Evolutionary conservation across 1,140 invertebrate species (phyloP).

Genomic region (Panulirus ornatus): DNA sequence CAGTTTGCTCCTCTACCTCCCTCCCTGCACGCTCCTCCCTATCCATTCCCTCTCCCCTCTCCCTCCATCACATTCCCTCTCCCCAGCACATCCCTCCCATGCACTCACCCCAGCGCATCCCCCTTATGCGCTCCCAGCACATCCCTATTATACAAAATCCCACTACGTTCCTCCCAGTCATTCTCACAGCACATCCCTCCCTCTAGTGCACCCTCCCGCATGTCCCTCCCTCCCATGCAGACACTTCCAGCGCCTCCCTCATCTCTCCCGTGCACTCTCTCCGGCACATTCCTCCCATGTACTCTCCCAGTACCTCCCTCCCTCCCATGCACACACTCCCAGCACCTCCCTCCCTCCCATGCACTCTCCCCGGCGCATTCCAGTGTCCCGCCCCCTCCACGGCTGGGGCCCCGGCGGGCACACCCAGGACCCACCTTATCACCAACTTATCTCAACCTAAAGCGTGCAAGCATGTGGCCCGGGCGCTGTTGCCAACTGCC

Average conservation of each 20-base stretch:
- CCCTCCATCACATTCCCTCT: not conserved
- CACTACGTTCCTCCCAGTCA: not conserved
- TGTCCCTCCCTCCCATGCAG: not conserved
- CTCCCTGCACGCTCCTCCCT: not conserved
- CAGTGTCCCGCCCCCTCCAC: not conserved
- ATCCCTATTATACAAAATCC: not conserved
- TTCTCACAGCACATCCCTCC: not conserved
- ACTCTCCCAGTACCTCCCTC: not conserved
- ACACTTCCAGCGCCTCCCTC: not conserved
- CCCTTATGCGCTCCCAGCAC: not conserved
- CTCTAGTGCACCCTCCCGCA: not conserved
- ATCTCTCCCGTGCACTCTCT: not conserved
- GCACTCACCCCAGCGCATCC: not conserved
- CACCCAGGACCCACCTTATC: slow-evolving; percentile 19
- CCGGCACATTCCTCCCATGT: not conserved
- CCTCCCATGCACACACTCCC: not conserved
- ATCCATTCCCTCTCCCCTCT: not conserved
- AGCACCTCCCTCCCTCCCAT: not conserved
- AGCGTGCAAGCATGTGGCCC: slow-evolving; percentile 50
- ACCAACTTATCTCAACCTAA: slow-evolving; percentile 33
- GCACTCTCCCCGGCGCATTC: slow-evolving; percentile 31
- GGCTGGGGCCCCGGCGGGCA: not conserved
- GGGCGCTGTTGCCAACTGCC: slow-evolving; percentile 1
- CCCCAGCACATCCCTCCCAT: not conserved
- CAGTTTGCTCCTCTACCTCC: not conserved